Evolutionary conservation across 1,140 invertebrate genomes (phyloP).

Genomic region (Heterodera carotae): DNA sequence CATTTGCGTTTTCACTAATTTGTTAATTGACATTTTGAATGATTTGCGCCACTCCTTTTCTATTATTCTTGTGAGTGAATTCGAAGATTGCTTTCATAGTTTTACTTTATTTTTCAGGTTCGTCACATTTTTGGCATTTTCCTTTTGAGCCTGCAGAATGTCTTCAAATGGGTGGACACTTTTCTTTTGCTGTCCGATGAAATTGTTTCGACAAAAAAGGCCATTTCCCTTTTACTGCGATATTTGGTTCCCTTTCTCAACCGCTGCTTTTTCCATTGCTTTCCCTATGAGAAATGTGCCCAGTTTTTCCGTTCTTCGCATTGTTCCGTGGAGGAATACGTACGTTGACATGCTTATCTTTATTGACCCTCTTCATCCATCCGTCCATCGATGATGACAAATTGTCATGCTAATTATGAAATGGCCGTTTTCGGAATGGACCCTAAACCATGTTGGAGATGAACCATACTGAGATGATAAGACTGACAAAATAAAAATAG

Average conservation of each 20-base stretch:
- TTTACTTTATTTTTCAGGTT: slow-evolving; percentile 37
- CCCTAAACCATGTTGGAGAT: background rate
- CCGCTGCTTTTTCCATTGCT: slow-evolving; percentile 49
- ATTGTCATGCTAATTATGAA: slow-evolving; percentile 6
- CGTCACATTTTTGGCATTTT: slow-evolving; percentile 43
- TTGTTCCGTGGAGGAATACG: slow-evolving; percentile 48
- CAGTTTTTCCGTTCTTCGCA: slow-evolving; percentile 31
- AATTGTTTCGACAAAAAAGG: slow-evolving; percentile 33
- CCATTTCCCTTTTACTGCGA: slow-evolving; percentile 38
- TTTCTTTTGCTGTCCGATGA: slow-evolving; percentile 36
- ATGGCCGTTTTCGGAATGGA: background rate
- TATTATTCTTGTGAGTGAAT: slow-evolving; percentile 51
- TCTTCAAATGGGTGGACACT: slow-evolving; percentile 47
- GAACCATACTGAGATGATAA: background rate
- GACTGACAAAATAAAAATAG: background rate
- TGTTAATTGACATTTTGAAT: slow-evolving; percentile 55
- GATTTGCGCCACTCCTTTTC: slow-evolving; percentile 58
- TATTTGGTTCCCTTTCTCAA: slow-evolving; percentile 57
- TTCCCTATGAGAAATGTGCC: slow-evolving; percentile 42
- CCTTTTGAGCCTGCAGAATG: slow-evolving; percentile 36
- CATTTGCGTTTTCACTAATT: slow-evolving; percentile 61
- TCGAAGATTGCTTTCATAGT: background rate
- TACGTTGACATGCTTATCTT: slow-evolving; percentile 28
- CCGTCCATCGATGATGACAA: background rate
- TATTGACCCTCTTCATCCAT: background rate